phyloP scores from a whole-genome alignment of 2,888 invertebrate species.

The Drosophila pegasa region DNA sequence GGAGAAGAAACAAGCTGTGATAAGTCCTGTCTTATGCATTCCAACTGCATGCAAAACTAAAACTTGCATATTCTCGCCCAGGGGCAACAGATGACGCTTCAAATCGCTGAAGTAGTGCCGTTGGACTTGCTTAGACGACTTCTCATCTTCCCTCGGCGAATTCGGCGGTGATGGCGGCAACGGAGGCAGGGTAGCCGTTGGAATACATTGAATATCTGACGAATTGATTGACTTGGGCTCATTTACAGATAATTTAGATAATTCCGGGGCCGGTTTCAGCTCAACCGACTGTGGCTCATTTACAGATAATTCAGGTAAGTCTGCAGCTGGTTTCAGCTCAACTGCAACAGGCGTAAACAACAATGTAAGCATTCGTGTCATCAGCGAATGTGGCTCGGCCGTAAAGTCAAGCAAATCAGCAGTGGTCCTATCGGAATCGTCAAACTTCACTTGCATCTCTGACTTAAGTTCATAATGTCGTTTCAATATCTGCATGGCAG shows the following conservation, averaged over 20 bases:
- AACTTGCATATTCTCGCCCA: constrained; percentile 24
- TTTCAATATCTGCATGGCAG: constrained; percentile 23
- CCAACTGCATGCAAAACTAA: constrained; percentile 20
- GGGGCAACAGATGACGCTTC: constrained; percentile 29
- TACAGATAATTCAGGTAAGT: background rate
- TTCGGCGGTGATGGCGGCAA: constrained; percentile 50
- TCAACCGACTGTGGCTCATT: background rate
- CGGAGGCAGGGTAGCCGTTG: background rate
- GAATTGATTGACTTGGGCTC: background rate
- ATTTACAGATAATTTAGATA: background rate
- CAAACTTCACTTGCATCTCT: constrained; percentile 24
- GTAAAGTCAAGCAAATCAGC: constrained; percentile 41
- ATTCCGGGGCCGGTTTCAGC: background rate
- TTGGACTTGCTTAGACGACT: background rate
- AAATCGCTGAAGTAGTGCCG: constrained; percentile 44
- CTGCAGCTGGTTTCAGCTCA: background rate
- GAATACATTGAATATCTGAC: background rate
- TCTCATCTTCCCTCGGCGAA: background rate
- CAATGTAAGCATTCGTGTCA: constrained; percentile 36
- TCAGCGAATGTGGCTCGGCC: constrained; percentile 23
- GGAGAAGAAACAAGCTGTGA: constrained; percentile 43
- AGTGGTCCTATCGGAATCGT: background rate
- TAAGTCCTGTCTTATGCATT: constrained; percentile 34
- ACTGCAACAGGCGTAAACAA: constrained; percentile 36
- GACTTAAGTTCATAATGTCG: background rate